Base-by-base conservation (phyloP, 2,888 invertebrate species). In the Acholoe squamosa region DNA sequence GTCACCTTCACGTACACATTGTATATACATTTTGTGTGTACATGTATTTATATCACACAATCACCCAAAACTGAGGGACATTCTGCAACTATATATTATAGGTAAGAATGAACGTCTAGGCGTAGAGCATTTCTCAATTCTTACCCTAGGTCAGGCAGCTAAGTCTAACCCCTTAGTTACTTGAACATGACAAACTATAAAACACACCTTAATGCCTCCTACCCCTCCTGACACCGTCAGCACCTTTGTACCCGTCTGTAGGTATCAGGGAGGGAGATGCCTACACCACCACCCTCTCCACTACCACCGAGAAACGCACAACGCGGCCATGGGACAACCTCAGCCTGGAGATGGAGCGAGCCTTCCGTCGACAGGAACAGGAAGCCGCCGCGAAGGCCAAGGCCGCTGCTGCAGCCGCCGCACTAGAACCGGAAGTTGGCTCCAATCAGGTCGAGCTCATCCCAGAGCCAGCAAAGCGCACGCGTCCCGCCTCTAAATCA, bases 251-350 rank as follows among this genome's bases (percentile, higher is more conserved):
- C 10, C 3, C 61, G 3, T 3, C 61, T 31, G 80, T 34, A 80
- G 80, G 80, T 80, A 19, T 80, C 80, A 3, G 80, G 33, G 80
- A 80, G n/a, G 80, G 80, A 16, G 80, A 31, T 7, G 80, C 33
- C 34, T 34, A 14, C 14, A 19, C 34, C 34, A 80, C 80, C 22
- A 5, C 5, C 12, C 12, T 43, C 16, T 34, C 43, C 34, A 34
- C 80, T 0, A 16, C 34, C 3, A 12, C 80, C 16, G 80, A 19
- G 7, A 34, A 19, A 43, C 33, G n/a, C n/a, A 86, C 52, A 52
- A 86, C 86, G 19, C 86, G 86, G 56, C 86, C 86, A 22, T 86
- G 86, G 86, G 86, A 86, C 86, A 86, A 86, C 86, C 86, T 86
- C 86, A 86, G 86, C 56, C 56, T 86, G 54, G 86, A 86, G 86